These are phyloP conservation scores for Syndactyla subalaris DNA, from an alignment of 2,797 vertebrate species.

Conservation along the genomic window DNA sequence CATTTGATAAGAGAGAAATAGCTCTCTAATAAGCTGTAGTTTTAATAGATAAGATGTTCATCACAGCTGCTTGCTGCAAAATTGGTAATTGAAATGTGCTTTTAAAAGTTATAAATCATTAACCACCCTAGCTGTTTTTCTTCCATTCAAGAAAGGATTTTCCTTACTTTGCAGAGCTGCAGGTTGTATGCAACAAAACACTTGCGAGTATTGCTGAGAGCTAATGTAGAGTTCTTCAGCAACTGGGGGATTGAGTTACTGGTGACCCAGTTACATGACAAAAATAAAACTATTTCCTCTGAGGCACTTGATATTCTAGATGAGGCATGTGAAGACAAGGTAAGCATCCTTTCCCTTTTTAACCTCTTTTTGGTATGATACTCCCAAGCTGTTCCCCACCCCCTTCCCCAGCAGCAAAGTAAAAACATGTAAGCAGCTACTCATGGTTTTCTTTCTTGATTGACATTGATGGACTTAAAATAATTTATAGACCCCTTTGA, in stretches of 20 bases:
- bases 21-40: background rate
- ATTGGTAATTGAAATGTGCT: background rate
- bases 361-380: background rate
- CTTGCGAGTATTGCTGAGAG: constrained; percentile 92
- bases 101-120: background rate
- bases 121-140: background rate
- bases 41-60: background rate
- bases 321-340: constrained; percentile 99
- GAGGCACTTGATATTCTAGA: constrained; percentile 97
- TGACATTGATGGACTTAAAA: background rate
- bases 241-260: constrained; percentile 98
- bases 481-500: background rate
- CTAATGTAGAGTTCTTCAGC: constrained; percentile 98
- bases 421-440: background rate
- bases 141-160: background rate
- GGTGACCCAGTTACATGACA: constrained; percentile 98
- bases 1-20: background rate
- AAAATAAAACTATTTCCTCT: constrained; percentile 93
- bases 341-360: constrained; percentile 65
- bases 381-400: background rate
- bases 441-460: background rate
- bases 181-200: constrained; percentile 97
- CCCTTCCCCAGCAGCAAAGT: background rate
- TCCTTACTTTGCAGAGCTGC: constrained; percentile 81
- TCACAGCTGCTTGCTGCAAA: background rate